phyloP scores from a whole-genome alignment of 2,797 vertebrate genomes.

The Podarcis lilfordi region DNA sequence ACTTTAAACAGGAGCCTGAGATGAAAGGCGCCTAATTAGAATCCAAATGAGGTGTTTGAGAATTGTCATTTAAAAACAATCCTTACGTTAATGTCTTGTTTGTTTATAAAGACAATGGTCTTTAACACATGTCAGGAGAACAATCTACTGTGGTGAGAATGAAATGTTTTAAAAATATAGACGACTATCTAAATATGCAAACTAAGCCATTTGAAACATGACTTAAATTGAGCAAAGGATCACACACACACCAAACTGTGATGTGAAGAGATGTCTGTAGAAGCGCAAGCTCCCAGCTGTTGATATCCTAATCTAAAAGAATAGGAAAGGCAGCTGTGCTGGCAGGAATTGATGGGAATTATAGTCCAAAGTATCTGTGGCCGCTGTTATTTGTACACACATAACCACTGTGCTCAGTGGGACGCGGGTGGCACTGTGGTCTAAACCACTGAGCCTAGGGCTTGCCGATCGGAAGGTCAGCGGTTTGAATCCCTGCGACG shows the following conservation, averaged over 20 bases:
- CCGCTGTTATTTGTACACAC: no score
- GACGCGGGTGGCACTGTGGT: no score
- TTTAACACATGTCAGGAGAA: slow-evolving; percentile 29
- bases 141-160: slow-evolving; percentile 23
- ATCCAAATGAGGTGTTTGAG: background rate
- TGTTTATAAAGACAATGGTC: background rate
- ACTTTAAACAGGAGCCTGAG: background rate
- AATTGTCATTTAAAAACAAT: background rate
- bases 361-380: no score
- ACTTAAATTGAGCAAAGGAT: background rate
- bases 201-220: slow-evolving; percentile 30
- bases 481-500: no score
- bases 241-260: background rate
- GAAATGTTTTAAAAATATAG: slow-evolving; percentile 22
- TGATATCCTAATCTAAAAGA: background rate
- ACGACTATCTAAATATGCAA: accelerated
- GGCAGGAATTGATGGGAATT: no score
- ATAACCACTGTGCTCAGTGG: no score
- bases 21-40: slow-evolving; percentile 4
- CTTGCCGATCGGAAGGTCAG: no score
- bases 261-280: background rate
- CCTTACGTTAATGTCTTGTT: background rate
- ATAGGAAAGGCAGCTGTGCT: background rate
- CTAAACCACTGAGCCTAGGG: no score
- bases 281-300: background rate